Percentiles rank a stretch among this genome's conserved stretches.
phyloP scores from a whole-genome alignment of 2,113 vertebrate genomes.

The Pseudopodoces humilis region DNA sequence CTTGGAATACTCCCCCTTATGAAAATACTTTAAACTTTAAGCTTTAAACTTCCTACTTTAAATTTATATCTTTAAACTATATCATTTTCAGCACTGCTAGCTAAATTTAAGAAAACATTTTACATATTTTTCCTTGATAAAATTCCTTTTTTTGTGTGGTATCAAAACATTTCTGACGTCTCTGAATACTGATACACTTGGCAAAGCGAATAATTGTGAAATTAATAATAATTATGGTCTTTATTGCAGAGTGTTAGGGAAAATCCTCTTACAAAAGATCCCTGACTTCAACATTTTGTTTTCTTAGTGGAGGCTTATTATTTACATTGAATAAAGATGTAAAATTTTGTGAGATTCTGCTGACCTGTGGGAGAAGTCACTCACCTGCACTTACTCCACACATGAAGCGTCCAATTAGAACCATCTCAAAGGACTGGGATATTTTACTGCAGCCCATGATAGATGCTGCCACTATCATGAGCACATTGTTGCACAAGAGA shows the following conservation, averaged over 20 bases:
- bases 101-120: background rate
- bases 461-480: slow-evolving; percentile 72
- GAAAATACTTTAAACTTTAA: background rate
- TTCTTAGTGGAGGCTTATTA: background rate
- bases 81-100: background rate
- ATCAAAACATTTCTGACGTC: background rate
- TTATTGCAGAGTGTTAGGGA: background rate
- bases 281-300: background rate
- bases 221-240: background rate
- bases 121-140: background rate
- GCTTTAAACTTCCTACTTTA: no score
- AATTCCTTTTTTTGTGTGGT: background rate
- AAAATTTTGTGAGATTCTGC: background rate
- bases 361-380: background rate
- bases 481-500: slow-evolving; percentile 73
- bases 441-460: slow-evolving; percentile 76
- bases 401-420: slow-evolving; percentile 76
- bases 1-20: background rate
- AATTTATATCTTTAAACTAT: background rate
- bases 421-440: slow-evolving; percentile 78
- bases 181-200: background rate
- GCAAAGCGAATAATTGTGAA: background rate
- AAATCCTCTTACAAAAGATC: background rate
- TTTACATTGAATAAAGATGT: background rate
- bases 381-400: slow-evolving; percentile 79